Percentiles rank a stretch among this genome's conserved stretches.
Evolutionary conservation across 2,113 vertebrate genomes (phyloP).

Genomic region (Collichthys lucidus): DNA sequence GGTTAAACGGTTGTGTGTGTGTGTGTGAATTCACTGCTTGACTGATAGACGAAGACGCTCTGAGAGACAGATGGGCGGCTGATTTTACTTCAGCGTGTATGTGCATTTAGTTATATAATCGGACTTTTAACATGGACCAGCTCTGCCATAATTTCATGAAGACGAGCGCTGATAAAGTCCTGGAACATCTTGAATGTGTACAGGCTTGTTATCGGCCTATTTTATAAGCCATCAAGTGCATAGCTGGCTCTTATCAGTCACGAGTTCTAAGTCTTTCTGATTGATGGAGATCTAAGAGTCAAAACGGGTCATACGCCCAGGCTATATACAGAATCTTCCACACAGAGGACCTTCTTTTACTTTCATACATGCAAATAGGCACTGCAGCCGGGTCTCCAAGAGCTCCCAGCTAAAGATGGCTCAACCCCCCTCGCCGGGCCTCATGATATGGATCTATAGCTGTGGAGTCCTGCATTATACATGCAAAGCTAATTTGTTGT

Average conservation of each 20-base stretch:
- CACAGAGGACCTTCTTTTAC: neutral
- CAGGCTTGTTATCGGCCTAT: slow-evolving; percentile 30
- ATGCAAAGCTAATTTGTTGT: slow-evolving; percentile 73
- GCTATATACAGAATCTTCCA: slow-evolving; percentile 25
- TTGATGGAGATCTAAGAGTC: slow-evolving; percentile 46
- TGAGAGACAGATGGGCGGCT: slow-evolving; percentile 61
- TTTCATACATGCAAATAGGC: neutral
- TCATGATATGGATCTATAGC: slow-evolving; percentile 63
- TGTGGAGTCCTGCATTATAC: slow-evolving; percentile 71
- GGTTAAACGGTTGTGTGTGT: slow-evolving; percentile 44
- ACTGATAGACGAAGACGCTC: slow-evolving; percentile 60
- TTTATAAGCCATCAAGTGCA: slow-evolving; percentile 58
- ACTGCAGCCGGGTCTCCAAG: slow-evolving; percentile 26
- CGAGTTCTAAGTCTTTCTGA: slow-evolving; percentile 35
- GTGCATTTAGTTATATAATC: slow-evolving; percentile 64
- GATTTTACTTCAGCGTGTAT: slow-evolving; percentile 55
- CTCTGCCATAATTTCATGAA: slow-evolving; percentile 40
- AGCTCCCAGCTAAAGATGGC: slow-evolving; percentile 48
- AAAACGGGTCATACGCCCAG: slow-evolving; percentile 53
- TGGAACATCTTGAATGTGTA: slow-evolving; percentile 46
- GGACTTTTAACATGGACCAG: slow-evolving; percentile 47
- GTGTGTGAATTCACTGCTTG: slow-evolving; percentile 48
- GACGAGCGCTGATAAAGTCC: slow-evolving; percentile 35
- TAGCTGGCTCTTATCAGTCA: slow-evolving; percentile 33
- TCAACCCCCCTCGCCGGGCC: slow-evolving; percentile 6